Evolutionary conservation across 1,140 invertebrate species (phyloP).

Genomic region (Pseudobourletiella spinata): DNA sequence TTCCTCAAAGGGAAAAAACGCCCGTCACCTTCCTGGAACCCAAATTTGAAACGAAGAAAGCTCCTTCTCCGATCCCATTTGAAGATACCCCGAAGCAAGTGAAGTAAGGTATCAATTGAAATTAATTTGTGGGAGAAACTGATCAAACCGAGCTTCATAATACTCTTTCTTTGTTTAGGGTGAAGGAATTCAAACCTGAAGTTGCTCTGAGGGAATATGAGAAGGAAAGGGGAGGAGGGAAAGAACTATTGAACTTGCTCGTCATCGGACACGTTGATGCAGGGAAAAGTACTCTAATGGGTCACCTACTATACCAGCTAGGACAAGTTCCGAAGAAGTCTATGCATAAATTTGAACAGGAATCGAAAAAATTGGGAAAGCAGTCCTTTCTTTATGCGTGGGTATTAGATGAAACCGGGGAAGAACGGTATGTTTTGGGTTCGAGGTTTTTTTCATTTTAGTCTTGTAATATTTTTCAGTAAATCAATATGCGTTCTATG

Average conservation of each 20-base stretch:
- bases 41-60: no score
- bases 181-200: slow-evolving; percentile 37
- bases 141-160: no score
- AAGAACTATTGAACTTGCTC: slow-evolving; percentile 85
- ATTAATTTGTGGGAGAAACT: no score
- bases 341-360: slow-evolving; percentile 96
- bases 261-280: slow-evolving; percentile 99
- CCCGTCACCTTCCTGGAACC: slow-evolving; percentile 8
- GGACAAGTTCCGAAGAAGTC: slow-evolving; percentile 81
- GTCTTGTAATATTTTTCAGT: background rate
- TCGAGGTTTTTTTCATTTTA: background rate
- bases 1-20: slow-evolving; percentile 18
- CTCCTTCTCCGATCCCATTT: no score
- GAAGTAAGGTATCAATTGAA: no score
- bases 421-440: slow-evolving; percentile 63
- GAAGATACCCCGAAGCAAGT: no score
- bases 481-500: slow-evolving; percentile 4
- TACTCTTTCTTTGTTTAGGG: slow-evolving; percentile 2
- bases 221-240: slow-evolving; percentile 58
- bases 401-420: slow-evolving; percentile 98
- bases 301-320: slow-evolving; percentile 79
- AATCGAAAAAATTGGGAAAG: slow-evolving; percentile 95
- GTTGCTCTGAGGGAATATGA: slow-evolving; percentile 51
- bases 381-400: slow-evolving; percentile 97
- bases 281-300: slow-evolving; percentile 97